phyloP scores from a whole-genome alignment of 2,113 vertebrate species.

The Petromus typicus region DNA sequence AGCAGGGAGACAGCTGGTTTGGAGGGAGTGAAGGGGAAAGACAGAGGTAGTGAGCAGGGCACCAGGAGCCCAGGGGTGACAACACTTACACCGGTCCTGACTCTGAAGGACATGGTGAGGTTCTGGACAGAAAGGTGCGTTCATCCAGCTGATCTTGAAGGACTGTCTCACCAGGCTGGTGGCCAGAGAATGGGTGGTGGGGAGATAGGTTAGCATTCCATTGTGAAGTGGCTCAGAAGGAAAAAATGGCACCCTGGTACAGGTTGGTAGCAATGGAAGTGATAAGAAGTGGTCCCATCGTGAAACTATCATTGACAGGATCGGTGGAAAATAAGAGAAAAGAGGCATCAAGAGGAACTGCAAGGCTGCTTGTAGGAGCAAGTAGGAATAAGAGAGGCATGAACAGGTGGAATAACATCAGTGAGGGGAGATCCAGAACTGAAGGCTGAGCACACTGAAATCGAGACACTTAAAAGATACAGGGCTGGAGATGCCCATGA shows the following conservation, averaged over 20 bases:
- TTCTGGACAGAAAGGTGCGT: background rate
- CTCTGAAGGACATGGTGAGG: background rate
- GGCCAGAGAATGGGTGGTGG: accelerated
- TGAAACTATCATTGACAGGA: background rate
- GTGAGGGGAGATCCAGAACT: background rate
- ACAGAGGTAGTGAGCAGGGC: no score
- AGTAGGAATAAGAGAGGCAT: background rate
- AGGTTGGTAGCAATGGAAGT: background rate
- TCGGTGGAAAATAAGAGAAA: no score
- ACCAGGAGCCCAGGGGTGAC: background rate
- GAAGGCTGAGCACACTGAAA: background rate
- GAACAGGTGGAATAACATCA: background rate
- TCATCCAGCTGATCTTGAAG: background rate
- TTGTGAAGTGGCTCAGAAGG: background rate
- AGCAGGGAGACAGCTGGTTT: background rate
- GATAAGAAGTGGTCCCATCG: no score
- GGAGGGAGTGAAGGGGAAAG: accelerated
- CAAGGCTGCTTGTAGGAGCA: background rate
- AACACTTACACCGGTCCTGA: accelerated
- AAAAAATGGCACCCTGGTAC: background rate
- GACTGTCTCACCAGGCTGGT: background rate
- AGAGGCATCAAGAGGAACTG: no score
- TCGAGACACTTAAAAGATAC: background rate
- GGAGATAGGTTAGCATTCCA: background rate
- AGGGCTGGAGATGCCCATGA: background rate